Evolutionary conservation across 2,888 invertebrate genomes (phyloP).

Genomic region (Caenorhabditis panamensis): DNA sequence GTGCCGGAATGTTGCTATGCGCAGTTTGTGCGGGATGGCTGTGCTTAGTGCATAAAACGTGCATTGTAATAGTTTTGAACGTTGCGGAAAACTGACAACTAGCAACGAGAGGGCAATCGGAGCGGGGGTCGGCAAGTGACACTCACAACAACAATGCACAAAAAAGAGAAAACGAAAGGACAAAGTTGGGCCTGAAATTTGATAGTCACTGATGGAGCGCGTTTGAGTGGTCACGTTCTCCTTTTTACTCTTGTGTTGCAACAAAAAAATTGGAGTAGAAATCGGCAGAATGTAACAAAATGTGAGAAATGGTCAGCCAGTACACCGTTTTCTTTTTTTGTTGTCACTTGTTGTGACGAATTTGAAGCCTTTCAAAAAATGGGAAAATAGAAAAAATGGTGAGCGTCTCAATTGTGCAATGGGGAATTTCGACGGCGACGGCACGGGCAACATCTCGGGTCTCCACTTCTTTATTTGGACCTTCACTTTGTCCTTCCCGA

Average conservation of each 20-base stretch:
- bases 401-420: constrained; percentile 52
- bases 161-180: constrained; percentile 14
- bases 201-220: constrained; percentile 4
- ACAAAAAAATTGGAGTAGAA: not conserved
- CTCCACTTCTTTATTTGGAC: constrained; percentile 23
- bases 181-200: constrained; percentile 42
- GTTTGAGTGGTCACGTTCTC: no score
- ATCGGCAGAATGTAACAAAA: not conserved
- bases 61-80: constrained; percentile 45
- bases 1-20: constrained; percentile 53
- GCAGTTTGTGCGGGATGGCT: constrained; percentile 8
- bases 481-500: constrained; percentile 21
- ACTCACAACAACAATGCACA: constrained; percentile 19
- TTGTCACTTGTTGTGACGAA: not conserved
- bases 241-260: not conserved
- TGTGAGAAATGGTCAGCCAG: not conserved
- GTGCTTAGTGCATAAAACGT: constrained; percentile 46
- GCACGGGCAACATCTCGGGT: constrained; percentile 1
- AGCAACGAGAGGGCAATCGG: not conserved
- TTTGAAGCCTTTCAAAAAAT: constrained; percentile 25
- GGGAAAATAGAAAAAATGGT: not conserved
- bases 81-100: not conserved
- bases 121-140: not conserved
- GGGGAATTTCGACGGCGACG: constrained; percentile 43
- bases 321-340: constrained; percentile 1